Conservation (phyloP, 2,888 invertebrate genomes). For the Caenorhabditis angaria region DNA sequence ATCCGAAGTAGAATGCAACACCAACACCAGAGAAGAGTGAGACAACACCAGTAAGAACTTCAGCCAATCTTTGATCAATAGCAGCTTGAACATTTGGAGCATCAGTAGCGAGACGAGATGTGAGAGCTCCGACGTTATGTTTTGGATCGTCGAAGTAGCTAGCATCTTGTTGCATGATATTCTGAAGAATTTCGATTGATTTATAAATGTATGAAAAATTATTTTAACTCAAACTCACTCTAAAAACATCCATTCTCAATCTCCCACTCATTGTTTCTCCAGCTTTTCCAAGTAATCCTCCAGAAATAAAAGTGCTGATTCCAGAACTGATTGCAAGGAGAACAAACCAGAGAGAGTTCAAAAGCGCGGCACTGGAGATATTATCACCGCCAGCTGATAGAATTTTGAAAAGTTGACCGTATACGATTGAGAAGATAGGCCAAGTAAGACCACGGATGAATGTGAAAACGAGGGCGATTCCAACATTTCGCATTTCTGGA, state of each 20-base stretch:
- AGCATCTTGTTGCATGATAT: constrained; percentile 73
- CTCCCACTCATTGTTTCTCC: constrained; percentile 60
- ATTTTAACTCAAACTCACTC: constrained; percentile 16
- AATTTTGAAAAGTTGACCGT: constrained; percentile 64
- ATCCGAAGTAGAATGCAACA: constrained; percentile 66
- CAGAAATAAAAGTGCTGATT: constrained; percentile 53
- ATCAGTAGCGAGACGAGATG: constrained; percentile 74
- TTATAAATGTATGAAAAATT: not conserved
- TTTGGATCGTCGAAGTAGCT: constrained; percentile 74
- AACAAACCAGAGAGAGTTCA: constrained; percentile 54
- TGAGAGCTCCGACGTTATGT: constrained; percentile 73
- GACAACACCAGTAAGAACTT: constrained; percentile 59
- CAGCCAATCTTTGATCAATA: constrained; percentile 64
- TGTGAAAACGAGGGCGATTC: constrained; percentile 55
- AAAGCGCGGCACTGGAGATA: constrained; percentile 27
- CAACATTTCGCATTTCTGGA: constrained; percentile 52
- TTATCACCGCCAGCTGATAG: constrained; percentile 37
- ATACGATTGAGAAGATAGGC: constrained; percentile 67
- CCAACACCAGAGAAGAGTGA: constrained; percentile 59
- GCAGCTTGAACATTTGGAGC: constrained; percentile 74
- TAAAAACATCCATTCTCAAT: constrained; percentile 71
- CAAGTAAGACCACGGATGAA: constrained; percentile 62
- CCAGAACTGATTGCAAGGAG: constrained; percentile 45
- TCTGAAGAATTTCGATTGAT: constrained; percentile 63
- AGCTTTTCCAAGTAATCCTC: constrained; percentile 53